Evolutionary conservation across 2,797 vertebrate species (phyloP).

Genomic region (Xiphorhynchus erythropygius): DNA sequence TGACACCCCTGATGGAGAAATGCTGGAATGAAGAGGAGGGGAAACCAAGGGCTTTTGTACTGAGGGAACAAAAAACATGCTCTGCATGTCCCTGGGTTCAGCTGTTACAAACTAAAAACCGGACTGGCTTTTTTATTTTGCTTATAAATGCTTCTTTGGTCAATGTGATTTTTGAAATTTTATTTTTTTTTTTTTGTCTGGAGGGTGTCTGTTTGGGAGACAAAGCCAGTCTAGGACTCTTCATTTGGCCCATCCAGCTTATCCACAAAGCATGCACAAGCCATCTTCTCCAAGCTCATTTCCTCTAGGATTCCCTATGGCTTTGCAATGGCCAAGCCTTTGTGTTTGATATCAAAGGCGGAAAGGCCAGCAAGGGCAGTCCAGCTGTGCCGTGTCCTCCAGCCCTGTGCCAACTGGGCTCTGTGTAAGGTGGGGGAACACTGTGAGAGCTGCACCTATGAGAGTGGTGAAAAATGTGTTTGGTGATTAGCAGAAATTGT

Average conservation of each 20-base stretch:
- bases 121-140: not conserved
- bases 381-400: not conserved
- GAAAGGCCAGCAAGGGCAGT: not conserved
- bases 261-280: not conserved
- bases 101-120: not conserved
- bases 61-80: slow-evolving; percentile 30
- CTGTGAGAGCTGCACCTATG: not conserved
- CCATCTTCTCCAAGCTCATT: not conserved
- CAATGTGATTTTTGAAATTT: not conserved
- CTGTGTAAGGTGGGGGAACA: not conserved
- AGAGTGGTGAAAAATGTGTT: not conserved
- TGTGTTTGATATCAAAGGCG: not conserved
- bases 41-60: slow-evolving; percentile 36
- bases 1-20: not conserved
- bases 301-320: not conserved
- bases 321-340: not conserved
- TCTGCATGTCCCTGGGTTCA: not conserved
- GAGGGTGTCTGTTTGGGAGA: not conserved
- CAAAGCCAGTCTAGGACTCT: not conserved
- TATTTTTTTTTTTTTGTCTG: not conserved
- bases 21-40: slow-evolving; percentile 19
- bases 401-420: not conserved
- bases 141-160: slow-evolving; percentile 7
- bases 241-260: not conserved
- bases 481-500: not conserved